A percentile compares a stretch with the other conserved stretches of the same genome.
Conservation (phyloP, 2,113 vertebrate genomes). For the Bufo gargarizans region DNA sequence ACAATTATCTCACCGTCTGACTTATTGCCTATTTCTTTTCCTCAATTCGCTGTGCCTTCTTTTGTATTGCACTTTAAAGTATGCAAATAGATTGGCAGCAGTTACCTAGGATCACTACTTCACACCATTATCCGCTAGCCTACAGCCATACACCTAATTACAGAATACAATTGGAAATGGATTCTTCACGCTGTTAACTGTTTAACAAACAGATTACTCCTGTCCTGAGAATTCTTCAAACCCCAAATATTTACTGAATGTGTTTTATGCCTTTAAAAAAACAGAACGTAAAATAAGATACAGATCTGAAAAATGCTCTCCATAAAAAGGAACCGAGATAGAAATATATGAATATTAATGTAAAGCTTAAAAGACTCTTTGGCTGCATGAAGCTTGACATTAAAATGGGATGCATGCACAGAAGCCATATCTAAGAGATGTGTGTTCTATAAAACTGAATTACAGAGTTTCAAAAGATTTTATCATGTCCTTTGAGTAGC, state of each 20-base stretch:
- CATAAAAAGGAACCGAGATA: constrained; percentile 39
- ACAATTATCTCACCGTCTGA: not conserved
- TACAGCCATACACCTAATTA: constrained; percentile 21
- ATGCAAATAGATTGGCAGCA: constrained; percentile 26
- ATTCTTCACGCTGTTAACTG: not conserved
- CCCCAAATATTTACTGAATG: constrained; percentile 3
- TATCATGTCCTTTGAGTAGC: constrained; percentile 51
- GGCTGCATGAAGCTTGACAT: constrained; percentile 42
- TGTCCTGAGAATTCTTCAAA: not conserved
- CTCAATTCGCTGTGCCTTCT: not conserved
- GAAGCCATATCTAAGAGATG: constrained; percentile 49
- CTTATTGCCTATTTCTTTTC: not conserved
- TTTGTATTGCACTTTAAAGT: not conserved
- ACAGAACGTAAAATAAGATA: constrained; percentile 44
- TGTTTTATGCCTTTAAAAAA: constrained; percentile 19
- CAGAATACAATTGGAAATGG: not conserved
- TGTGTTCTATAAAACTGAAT: constrained; percentile 57
- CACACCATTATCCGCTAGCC: constrained; percentile 11
- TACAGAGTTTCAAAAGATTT: constrained; percentile 53
- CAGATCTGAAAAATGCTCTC: constrained; percentile 47
- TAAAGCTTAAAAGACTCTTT: constrained; percentile 45
- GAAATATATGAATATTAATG: constrained; percentile 59
- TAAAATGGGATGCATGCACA: constrained; percentile 51
- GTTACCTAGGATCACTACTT: not conserved
- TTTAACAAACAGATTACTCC: not conserved